A percentile compares a stretch with the other conserved stretches of the same genome.
Conservation (phyloP, 2,888 invertebrate genomes). For the Linhomoeus sp. region DNA sequence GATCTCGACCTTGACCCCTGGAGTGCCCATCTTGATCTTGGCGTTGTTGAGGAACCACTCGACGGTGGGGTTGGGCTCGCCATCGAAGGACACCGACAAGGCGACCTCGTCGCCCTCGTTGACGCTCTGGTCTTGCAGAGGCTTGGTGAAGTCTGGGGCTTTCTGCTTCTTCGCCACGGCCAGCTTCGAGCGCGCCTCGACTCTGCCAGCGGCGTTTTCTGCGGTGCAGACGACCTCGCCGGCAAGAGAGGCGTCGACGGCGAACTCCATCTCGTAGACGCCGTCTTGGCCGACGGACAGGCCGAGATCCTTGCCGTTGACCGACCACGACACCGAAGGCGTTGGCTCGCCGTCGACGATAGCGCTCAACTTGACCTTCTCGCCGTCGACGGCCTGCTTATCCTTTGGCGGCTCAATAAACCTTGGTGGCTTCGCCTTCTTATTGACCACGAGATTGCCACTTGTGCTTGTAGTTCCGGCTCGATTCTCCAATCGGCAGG, state of each 20-base stretch:
- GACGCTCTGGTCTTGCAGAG: slow-evolving; percentile 42
- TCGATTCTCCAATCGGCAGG: no score
- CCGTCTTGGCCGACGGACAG: no score
- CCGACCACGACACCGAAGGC: no score
- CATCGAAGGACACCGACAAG: slow-evolving; percentile 5
- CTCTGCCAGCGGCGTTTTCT: neutral
- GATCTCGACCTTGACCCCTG: no score
- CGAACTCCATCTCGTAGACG: neutral
- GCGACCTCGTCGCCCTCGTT: slow-evolving; percentile 43
- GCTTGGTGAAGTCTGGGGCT: slow-evolving; percentile 18
- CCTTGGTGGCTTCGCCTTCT: no score
- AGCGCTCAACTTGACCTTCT: neutral
- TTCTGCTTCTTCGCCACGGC: slow-evolving; percentile 18
- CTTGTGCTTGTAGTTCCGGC: no score
- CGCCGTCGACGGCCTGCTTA: neutral
- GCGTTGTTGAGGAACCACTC: neutral
- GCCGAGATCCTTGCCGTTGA: no score
- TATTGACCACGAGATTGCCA: no score
- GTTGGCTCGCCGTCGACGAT: neutral
- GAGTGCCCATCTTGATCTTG: no score
- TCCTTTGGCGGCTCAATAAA: no score
- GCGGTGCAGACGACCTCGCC: neutral
- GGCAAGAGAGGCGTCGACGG: neutral
- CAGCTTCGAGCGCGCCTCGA: neutral
- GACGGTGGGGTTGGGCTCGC: slow-evolving; percentile 28